A percentile compares a stretch with the other conserved stretches of the same genome.
Evolutionary conservation across 2,797 vertebrate species (phyloP).

Genomic region (Amniataba percoides): DNA sequence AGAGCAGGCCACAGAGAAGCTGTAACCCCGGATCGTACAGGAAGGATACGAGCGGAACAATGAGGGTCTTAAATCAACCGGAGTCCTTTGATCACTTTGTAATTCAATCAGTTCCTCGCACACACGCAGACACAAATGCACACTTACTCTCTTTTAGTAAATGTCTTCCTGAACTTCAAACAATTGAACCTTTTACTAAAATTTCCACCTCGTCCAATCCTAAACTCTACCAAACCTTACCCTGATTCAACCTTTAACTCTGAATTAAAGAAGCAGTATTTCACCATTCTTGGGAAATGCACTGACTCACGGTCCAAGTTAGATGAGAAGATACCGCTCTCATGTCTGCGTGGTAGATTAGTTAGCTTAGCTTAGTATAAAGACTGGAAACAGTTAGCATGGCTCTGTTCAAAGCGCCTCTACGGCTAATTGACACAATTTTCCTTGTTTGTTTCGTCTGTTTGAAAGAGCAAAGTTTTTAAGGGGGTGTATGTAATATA

Average conservation of each 20-base stretch:
- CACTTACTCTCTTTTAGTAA: background rate
- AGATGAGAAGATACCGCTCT: background rate
- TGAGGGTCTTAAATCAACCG: slow-evolving; percentile 47
- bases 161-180: background rate
- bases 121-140: slow-evolving; percentile 11
- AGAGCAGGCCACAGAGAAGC: background rate
- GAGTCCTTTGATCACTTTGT: slow-evolving; percentile 50
- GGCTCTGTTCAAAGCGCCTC: background rate
- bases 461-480: background rate
- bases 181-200: background rate
- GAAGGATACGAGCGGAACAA: slow-evolving; percentile 43
- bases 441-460: background rate
- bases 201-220: background rate
- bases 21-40: slow-evolving; percentile 3
- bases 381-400: background rate
- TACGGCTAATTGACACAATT: background rate
- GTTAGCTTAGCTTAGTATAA: slow-evolving; percentile 8
- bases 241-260: background rate
- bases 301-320: background rate
- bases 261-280: background rate
- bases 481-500: background rate
- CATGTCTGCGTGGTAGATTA: background rate
- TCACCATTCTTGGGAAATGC: background rate
- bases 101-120: slow-evolving; percentile 39
- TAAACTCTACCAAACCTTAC: background rate